phyloP scores from a whole-genome alignment of 2,888 invertebrate species.

The Dryobotodes eremita region DNA sequence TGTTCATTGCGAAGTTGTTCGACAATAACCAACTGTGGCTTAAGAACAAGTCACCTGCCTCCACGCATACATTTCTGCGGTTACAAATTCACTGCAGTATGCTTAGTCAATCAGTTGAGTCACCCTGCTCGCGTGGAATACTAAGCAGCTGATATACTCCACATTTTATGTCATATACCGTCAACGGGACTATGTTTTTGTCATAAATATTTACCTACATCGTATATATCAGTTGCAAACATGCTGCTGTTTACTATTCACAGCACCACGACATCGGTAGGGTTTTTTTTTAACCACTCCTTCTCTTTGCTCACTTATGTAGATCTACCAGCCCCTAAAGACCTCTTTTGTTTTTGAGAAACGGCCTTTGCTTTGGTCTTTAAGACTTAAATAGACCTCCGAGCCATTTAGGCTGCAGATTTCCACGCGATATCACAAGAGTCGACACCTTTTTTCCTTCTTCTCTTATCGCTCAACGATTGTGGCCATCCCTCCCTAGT shows the following conservation, averaged over 20 bases:
- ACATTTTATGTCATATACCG: conserved; percentile 38
- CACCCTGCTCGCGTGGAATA: conserved; percentile 45
- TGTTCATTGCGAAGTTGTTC: background rate
- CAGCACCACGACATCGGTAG: background rate
- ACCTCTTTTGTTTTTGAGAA: no score
- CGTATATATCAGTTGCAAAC: conserved; percentile 20
- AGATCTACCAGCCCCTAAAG: no score
- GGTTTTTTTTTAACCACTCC: background rate
- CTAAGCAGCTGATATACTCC: conserved; percentile 42
- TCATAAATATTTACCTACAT: conserved; percentile 55
- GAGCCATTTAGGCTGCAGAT: no score
- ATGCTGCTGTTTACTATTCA: conserved; percentile 33
- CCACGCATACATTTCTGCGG: conserved; percentile 36
- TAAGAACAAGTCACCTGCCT: conserved; percentile 13
- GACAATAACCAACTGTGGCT: conserved; percentile 6
- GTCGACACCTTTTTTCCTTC: background rate
- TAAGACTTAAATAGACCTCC: no score
- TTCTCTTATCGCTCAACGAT: background rate
- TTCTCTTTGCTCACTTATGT: no score
- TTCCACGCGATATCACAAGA: background rate
- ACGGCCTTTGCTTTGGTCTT: no score
- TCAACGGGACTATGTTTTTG: conserved; percentile 54
- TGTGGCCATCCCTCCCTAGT: background rate
- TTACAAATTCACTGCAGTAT: conserved; percentile 22
- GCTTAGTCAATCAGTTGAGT: conserved; percentile 55